A percentile compares a stretch with the other conserved stretches of the same genome.
Evolutionary conservation across 2,888 invertebrate species (phyloP).

Genomic region (Ochropleura plecta): DNA sequence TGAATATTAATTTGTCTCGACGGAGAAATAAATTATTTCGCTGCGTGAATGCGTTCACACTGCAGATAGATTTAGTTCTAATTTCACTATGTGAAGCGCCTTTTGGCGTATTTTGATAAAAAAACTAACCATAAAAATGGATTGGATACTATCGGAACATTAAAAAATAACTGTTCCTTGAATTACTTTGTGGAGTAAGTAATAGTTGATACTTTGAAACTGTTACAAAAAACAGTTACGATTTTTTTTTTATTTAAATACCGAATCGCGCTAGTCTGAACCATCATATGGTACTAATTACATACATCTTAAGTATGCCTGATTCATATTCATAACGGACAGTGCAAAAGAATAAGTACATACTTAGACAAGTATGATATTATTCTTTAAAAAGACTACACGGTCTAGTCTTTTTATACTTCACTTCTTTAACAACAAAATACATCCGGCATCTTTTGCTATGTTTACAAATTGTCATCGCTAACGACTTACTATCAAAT

Average conservation of each 20-base stretch:
- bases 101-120: not conserved
- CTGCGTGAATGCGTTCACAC: not conserved
- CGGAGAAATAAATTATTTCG: slow-evolving; percentile 34
- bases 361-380: not conserved
- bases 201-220: not conserved
- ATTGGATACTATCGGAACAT: slow-evolving; percentile 1
- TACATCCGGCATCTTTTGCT: not conserved
- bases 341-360: not conserved
- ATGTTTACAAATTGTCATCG: too few species aligned
- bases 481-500: too few species aligned
- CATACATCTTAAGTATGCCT: not conserved
- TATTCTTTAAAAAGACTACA: too few species aligned
- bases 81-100: not conserved
- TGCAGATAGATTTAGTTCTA: slow-evolving; percentile 16
- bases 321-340: too few species aligned
- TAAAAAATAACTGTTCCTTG: not conserved
- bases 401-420: not conserved
- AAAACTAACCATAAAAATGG: too few species aligned
- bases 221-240: slow-evolving; percentile 1
- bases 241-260: not conserved
- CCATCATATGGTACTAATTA: not conserved
- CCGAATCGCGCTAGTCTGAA: too few species aligned
- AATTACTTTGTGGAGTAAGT: not conserved
- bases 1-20: slow-evolving; percentile 43
- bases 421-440: not conserved